A percentile compares a stretch with the other conserved stretches of the same genome.
phyloP scores from a whole-genome alignment of 2,888 invertebrate genomes.

The Latrodectus elegans region DNA sequence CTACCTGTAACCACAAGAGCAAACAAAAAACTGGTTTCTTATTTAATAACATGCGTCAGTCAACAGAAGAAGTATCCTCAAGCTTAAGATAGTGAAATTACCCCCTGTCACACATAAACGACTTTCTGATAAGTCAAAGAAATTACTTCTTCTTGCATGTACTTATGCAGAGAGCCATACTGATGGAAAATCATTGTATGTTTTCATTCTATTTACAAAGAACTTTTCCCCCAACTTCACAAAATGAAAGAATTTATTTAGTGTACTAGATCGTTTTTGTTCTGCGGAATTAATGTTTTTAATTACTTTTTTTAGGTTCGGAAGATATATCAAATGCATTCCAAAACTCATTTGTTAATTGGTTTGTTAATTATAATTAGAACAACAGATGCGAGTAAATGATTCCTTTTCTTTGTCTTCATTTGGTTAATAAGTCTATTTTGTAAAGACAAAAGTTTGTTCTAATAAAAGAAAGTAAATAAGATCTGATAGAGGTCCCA shows the following conservation, averaged over 20 bases:
- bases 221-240: not conserved
- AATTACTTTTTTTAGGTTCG: not conserved
- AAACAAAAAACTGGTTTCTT: slow-evolving; percentile 43
- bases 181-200: slow-evolving; percentile 15
- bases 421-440: no score
- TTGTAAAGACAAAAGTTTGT: no score
- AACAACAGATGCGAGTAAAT: not conserved
- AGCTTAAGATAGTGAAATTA: slow-evolving; percentile 61
- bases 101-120: slow-evolving; percentile 47
- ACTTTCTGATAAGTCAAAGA: slow-evolving; percentile 33
- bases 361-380: slow-evolving; percentile 27
- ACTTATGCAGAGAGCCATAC: not conserved
- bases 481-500: no score
- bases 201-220: slow-evolving; percentile 13
- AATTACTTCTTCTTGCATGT: slow-evolving; percentile 20
- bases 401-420: no score
- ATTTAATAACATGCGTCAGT: slow-evolving; percentile 61
- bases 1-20: not conserved
- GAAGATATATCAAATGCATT: not conserved
- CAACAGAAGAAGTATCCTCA: slow-evolving; percentile 18
- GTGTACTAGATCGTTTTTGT: slow-evolving; percentile 8
- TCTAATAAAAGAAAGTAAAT: no score
- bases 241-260: slow-evolving; percentile 17
- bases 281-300: slow-evolving; percentile 37
- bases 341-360: slow-evolving; percentile 37